phyloP scores from a whole-genome alignment of 2,113 vertebrate genomes.

The Psilopogon haemacephalus region DNA sequence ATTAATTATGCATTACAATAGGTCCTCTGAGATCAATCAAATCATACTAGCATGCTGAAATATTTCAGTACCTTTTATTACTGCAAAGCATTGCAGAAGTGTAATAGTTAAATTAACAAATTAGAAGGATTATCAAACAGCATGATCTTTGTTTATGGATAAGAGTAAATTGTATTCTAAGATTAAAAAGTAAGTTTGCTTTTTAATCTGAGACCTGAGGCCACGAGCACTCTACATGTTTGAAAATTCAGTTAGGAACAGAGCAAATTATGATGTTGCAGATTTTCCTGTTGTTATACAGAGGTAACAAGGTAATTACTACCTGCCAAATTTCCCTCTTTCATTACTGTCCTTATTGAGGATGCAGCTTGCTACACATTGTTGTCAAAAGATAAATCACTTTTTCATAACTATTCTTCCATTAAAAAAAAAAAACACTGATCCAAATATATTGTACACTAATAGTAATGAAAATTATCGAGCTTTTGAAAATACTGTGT shows the following conservation, averaged over 20 bases:
- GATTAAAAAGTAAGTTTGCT: not conserved
- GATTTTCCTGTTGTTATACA: not conserved
- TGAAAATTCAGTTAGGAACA: not conserved
- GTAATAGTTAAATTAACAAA: slow-evolving; percentile 44
- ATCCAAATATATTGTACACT: not conserved
- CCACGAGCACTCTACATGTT: not conserved
- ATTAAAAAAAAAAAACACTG: not conserved
- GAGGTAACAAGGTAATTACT: not conserved
- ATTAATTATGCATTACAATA: slow-evolving; percentile 53
- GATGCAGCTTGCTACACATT: not conserved
- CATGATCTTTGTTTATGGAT: not conserved
- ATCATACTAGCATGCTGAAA: not conserved
- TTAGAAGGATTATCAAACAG: not conserved
- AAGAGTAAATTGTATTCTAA: not conserved
- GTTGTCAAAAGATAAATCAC: not conserved
- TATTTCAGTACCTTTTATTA: not conserved
- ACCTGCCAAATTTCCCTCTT: not conserved
- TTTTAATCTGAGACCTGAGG: not conserved
- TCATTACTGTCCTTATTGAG: rapidly evolving
- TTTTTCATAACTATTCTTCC: not conserved
- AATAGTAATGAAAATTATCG: not conserved
- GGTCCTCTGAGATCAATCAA: slow-evolving; percentile 27
- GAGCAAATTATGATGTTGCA: not conserved
- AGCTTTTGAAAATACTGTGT: not conserved
- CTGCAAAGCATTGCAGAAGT: not conserved